Evolutionary conservation across 2,888 invertebrate genomes (phyloP).

Genomic region (Apoderus coryli): DNA sequence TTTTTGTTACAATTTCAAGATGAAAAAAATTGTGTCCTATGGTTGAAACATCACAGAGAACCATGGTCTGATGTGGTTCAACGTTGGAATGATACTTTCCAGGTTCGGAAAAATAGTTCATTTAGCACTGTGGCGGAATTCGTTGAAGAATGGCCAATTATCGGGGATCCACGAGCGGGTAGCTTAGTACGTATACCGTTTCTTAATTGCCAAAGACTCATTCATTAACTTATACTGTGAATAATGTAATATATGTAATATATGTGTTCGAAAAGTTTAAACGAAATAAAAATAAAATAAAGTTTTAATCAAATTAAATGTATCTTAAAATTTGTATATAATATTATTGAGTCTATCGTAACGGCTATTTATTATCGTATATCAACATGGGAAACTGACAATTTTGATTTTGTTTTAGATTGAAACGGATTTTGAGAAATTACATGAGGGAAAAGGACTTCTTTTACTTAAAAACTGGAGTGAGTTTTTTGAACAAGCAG

Average conservation of each 20-base stretch:
- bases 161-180: constrained; percentile 8
- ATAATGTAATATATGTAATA: too few relatives aligned
- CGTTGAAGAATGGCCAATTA: constrained; percentile 8
- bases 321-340: too few relatives aligned
- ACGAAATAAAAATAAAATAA: too few relatives aligned
- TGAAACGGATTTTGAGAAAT: constrained; percentile 8
- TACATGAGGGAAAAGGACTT: constrained; percentile 8
- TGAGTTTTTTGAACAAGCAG: constrained; percentile 7
- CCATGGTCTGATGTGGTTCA: constrained; percentile 10
- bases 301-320: too few relatives aligned
- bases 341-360: too few relatives aligned
- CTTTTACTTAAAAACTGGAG: constrained; percentile 4
- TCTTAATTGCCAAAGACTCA: too few relatives aligned
- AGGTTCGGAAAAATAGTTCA: neutral
- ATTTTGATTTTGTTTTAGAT: constrained; percentile 10
- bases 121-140: constrained; percentile 6
- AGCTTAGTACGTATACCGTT: constrained; percentile 8
- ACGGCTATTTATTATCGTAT: too few relatives aligned
- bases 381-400: too few relatives aligned
- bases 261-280: too few relatives aligned
- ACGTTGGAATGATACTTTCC: constrained; percentile 8
- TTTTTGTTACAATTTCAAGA: constrained; percentile 8
- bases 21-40: constrained; percentile 6
- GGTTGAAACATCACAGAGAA: constrained; percentile 9
- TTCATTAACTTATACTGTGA: too few relatives aligned